Percentiles rank a stretch among this genome's conserved stretches.
phyloP scores from a whole-genome alignment of 2,797 vertebrate genomes.

The Schizopygopsis malacanthus region DNA sequence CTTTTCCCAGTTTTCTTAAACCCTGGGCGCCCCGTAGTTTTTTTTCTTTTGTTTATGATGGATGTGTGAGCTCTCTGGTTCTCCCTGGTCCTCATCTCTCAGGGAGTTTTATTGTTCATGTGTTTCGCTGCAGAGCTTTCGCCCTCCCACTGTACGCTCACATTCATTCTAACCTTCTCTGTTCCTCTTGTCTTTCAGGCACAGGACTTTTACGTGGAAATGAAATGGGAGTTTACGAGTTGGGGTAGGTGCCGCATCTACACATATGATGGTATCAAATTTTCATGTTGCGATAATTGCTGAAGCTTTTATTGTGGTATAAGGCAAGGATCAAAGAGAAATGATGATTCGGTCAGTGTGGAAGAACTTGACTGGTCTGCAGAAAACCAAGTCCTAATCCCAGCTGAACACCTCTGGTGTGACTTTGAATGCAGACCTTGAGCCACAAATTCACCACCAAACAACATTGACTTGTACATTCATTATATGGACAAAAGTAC shows the following conservation, averaged over 20 bases:
- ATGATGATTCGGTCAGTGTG: too few species aligned
- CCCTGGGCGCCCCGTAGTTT: not conserved
- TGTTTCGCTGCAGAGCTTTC: constrained; percentile 33
- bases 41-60: constrained; percentile 39
- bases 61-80: constrained; percentile 38
- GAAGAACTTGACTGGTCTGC: too few species aligned
- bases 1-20: constrained; percentile 10
- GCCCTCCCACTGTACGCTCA: constrained; percentile 20
- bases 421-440: too few species aligned
- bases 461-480: too few species aligned
- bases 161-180: constrained; percentile 33
- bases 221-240: constrained; percentile 99
- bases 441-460: too few species aligned
- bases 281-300: not conserved
- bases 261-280: not conserved
- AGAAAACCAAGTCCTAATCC: too few species aligned
- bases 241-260: constrained; percentile 86
- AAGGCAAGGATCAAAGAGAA: not conserved
- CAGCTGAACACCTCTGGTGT: too few species aligned
- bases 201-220: constrained; percentile 99
- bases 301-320: not conserved
- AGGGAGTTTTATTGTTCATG: constrained; percentile 55
- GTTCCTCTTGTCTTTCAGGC: constrained; percentile 76
- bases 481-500: too few species aligned
- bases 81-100: constrained; percentile 22